Evolutionary conservation across 1,140 invertebrate genomes (phyloP), one percentile per base, ranked within the genome.

Genomic region (Notospermus geniculatus): DNA sequence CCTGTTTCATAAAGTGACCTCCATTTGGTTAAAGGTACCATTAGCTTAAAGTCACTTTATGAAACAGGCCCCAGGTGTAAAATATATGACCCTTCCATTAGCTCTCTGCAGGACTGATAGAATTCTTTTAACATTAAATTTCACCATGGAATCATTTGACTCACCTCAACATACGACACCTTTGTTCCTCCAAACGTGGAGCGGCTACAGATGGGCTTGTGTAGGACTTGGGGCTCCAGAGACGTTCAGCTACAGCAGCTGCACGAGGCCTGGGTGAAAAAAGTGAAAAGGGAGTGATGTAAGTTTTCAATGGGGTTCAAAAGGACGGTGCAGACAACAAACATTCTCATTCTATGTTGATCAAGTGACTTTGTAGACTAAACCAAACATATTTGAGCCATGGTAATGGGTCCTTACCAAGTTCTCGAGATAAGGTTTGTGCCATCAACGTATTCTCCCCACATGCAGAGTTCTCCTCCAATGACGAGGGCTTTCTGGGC

Each of bases 401-500:
- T 22, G 22, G 4, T 9, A 4, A 27, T 28, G 25, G 4, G 9
- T 52, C 55, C 66, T 70, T 69, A 81, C 80, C 78, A 80, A 2
- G 71, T 63, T 60, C 76, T 66, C 7, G 76, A 60, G 19, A 81
- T 64, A n/a, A 80, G 66, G 63, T 87, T 87, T 1, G 83, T 84
- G 65, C 80, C 84, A 73, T 95, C 91, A 0, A 93, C 89, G 68
- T 86, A 88, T 79, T 96, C 92, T 32, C 87, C 86, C 93, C 93
- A 95, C 88, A 96, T 90, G 69, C 91, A 93, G 2, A 91, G 89
- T 79, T 95, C 93, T 1, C 93, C 94, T 7, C 94, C 92, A n/a
- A 94, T 72, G 1, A 87, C 78, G n/a, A 78, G 63, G n/a, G 64
- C 60, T 55, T 75, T 75, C 50, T 78, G 77, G 28, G 46, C 58